These are phyloP conservation scores for Lepidothrix coronata DNA, from an alignment of 2,113 vertebrate genomes.

Conservation along the genomic window DNA sequence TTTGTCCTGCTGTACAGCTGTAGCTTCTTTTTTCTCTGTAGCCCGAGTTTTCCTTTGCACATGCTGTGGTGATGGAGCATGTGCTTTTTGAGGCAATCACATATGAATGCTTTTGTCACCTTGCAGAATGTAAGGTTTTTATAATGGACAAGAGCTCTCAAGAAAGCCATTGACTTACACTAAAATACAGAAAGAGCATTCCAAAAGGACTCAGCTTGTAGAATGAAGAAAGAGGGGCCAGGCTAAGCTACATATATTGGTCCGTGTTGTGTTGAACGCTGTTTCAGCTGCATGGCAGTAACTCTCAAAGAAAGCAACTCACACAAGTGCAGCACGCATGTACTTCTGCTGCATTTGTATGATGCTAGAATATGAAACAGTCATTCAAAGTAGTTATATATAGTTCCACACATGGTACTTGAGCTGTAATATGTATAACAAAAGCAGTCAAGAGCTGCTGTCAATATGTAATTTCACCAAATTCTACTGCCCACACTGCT, in stretches of 20 bases:
- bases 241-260: not conserved
- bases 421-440: not conserved
- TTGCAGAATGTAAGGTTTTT: not conserved
- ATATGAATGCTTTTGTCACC: not conserved
- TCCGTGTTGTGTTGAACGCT: not conserved
- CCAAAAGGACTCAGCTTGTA: not conserved
- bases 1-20: not conserved
- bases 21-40: not conserved
- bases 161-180: not conserved
- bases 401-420: not conserved
- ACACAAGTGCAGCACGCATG: not conserved
- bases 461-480: not conserved
- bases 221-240: not conserved
- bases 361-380: not conserved
- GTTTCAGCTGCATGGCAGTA: not conserved
- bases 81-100: not conserved
- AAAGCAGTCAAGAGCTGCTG: not conserved
- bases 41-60: not conserved
- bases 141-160: not conserved
- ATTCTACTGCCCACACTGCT: not conserved
- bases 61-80: not conserved
- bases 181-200: not conserved
- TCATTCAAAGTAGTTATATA: not conserved
- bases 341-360: not conserved
- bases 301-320: not conserved